A percentile compares a stretch with the other conserved stretches of the same genome.
These are phyloP conservation scores for Acheta domesticus DNA, from an alignment of 2,888 invertebrate species.

Conservation along the genomic window DNA sequence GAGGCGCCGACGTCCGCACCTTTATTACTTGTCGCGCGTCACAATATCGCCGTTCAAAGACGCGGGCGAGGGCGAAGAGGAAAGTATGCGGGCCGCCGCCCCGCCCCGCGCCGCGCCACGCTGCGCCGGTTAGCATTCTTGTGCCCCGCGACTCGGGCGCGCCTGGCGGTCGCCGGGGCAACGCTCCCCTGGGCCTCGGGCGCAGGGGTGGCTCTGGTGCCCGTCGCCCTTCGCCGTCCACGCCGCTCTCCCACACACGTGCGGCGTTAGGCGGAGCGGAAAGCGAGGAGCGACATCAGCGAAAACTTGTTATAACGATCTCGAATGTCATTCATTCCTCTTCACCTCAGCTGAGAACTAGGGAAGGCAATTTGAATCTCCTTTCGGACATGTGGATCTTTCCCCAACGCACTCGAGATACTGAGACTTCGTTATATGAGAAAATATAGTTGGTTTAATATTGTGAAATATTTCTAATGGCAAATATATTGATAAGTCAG, in stretches of 20 bases:
- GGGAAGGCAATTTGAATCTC: too few relatives aligned
- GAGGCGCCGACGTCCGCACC: background rate
- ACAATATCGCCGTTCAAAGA: slow-evolving; percentile 18
- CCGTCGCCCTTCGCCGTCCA: too few relatives aligned
- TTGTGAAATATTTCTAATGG: too few relatives aligned
- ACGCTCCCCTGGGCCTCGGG: background rate
- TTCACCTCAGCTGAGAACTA: too few relatives aligned
- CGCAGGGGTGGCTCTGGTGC: background rate
- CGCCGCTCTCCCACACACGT: background rate
- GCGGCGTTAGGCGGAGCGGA: background rate
- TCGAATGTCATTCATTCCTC: background rate
- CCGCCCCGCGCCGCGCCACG: too few relatives aligned
- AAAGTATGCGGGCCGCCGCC: background rate
- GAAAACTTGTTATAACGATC: background rate
- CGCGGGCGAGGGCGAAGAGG: background rate
- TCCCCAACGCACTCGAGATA: too few relatives aligned
- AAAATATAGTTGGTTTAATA: too few relatives aligned
- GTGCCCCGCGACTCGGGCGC: background rate
- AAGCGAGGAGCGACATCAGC: background rate
- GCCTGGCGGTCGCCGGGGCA: background rate
- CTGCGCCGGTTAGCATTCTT: background rate
- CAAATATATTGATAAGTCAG: too few relatives aligned
- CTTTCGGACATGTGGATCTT: too few relatives aligned
- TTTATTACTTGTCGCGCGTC: background rate
- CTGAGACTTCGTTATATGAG: too few relatives aligned